Evolutionary conservation across 2,797 vertebrate species (phyloP).

Genomic region (Serranus cabrilla): DNA sequence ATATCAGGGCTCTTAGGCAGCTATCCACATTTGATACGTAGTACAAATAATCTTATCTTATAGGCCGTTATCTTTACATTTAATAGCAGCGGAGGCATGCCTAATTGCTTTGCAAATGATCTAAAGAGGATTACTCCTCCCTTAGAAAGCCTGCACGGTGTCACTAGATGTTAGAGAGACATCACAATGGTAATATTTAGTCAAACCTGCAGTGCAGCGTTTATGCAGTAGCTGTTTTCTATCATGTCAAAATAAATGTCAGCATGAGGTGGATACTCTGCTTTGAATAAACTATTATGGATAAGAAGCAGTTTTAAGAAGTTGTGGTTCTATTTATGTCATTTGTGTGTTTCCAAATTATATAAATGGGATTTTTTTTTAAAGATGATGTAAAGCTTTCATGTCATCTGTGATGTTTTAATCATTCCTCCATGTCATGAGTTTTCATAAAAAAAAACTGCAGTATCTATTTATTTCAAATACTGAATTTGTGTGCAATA

Average conservation of each 20-base stretch:
- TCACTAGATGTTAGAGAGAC: constrained; percentile 75
- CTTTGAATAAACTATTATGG: constrained; percentile 19
- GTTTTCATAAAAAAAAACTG: constrained; percentile 44
- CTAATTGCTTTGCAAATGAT: constrained; percentile 85
- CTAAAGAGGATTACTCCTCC: constrained; percentile 80
- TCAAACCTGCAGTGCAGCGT: constrained; percentile 59
- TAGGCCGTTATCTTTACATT: constrained; percentile 81
- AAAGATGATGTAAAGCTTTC: constrained; percentile 33
- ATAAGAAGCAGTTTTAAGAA: constrained; percentile 25
- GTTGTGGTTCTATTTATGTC: constrained; percentile 16
- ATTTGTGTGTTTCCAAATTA: constrained; percentile 38
- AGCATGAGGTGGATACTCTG: constrained; percentile 21
- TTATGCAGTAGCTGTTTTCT: constrained; percentile 47
- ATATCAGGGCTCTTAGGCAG: constrained; percentile 81
- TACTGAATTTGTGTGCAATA: constrained; percentile 71
- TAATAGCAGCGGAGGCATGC: constrained; percentile 82
- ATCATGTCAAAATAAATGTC: constrained; percentile 40
- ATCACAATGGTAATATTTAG: constrained; percentile 63
- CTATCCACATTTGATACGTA: constrained; percentile 80
- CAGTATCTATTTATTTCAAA: constrained; percentile 56
- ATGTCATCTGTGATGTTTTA: constrained; percentile 45
- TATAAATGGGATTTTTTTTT: constrained; percentile 28
- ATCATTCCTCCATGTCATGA: constrained; percentile 49
- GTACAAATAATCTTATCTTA: constrained; percentile 84
- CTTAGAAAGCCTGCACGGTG: constrained; percentile 68